Evolutionary conservation across 1,140 invertebrate species (phyloP).

Genomic region (Polypedilum pembai): DNA sequence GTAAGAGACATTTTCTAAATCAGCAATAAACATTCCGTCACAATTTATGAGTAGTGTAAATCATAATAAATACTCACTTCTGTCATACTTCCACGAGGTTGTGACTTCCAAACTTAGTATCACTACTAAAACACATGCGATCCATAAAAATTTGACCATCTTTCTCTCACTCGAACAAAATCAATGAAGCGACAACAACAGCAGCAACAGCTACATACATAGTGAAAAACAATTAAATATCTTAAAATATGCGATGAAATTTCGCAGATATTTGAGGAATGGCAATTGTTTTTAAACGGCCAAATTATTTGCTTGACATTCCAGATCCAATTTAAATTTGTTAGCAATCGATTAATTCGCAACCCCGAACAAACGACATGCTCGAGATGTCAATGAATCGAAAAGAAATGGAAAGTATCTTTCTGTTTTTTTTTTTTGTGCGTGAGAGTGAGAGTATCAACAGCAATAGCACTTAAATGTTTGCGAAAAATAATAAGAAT

Average conservation of each 20-base stretch:
- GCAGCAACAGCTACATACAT: too few species aligned
- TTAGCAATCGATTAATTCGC: neutral
- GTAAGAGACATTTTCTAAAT: too few species aligned
- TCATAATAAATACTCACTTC: neutral
- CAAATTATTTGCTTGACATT: neutral
- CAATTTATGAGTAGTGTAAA: too few species aligned
- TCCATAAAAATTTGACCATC: slow-evolving; percentile 20
- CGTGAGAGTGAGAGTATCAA: too few species aligned
- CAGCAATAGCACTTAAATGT: too few species aligned
- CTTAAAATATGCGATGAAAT: too few species aligned
- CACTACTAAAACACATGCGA: neutral
- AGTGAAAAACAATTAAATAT: neutral
- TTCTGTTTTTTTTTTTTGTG: too few species aligned
- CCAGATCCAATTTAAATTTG: slow-evolving; percentile 11
- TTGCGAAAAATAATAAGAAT: too few species aligned
- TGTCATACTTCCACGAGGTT: slow-evolving; percentile 6
- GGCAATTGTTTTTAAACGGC: too few species aligned
- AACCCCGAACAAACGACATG: neutral
- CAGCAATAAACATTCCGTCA: too few species aligned
- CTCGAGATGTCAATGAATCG: neutral
- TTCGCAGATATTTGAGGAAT: too few species aligned
- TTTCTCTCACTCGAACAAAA: neutral
- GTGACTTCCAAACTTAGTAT: neutral
- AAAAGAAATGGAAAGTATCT: neutral
- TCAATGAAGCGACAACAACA: too few species aligned